Evolutionary conservation across 2,888 invertebrate genomes (phyloP), one percentile per base, ranked within the genome.

Genomic region (Punctoribates punctum): DNA sequence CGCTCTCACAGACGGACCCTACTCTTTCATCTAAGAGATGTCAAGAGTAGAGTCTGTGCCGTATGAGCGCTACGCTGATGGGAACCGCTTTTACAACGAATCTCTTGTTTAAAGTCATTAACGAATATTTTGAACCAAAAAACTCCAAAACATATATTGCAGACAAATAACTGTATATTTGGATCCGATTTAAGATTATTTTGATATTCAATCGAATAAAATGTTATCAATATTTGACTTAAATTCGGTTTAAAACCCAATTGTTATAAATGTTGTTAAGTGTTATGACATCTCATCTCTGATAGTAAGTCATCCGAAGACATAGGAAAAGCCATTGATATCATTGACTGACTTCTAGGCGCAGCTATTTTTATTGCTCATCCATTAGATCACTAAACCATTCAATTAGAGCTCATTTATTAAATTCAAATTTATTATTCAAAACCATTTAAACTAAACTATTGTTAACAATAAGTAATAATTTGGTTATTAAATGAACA

Each of bases 1-100:
- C 92, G 94, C 94, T 90, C 93, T 95, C 88, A 95, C 94, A 84
- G 95, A 95, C 88, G 95, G 95, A 88, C 94, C 94, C 87, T 95
- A 95, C 89, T 92, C 92, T 86, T 92, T 92, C 88, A 92, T 93
- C 84, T 92, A 89, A 83, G 51, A 38, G 34, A 17, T 11, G 6
- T 29, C 6, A 67, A 67, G 67, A 38, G 38, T 38, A 38, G 38
- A n/a, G 9, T 67, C 67, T 67, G 67, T 67, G 38, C 67, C 67
- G 38, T 67, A 11, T n/a, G 38, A 38, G 67, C 38, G 67, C 67
- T 67, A 67, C 67, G 34, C 29, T 62, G 62, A 62, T 62, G 62
- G 20, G 62, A 17, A 17, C 5, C 11, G 13, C 27, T 20, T 23
- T n/a, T 11, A 67, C 67, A 67, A 67, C 67, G 67, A 67, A 67